phyloP scores from a whole-genome alignment of 2,888 invertebrate species.

The Pilophorus perplexus region DNA sequence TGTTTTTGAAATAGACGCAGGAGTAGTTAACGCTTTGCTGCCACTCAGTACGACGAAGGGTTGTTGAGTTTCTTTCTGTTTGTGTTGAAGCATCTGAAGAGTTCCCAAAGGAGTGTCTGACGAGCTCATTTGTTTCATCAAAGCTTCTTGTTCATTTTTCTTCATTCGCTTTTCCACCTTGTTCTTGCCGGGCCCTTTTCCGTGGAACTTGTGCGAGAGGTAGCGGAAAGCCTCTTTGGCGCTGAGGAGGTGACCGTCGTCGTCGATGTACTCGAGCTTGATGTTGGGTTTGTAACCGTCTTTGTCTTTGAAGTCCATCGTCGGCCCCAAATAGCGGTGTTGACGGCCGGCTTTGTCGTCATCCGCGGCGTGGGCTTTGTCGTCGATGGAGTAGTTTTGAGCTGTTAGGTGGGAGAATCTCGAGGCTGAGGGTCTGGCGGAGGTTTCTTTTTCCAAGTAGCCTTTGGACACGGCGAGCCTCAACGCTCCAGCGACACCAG shows the following conservation, averaged over 20 bases:
- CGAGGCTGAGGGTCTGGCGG: conserved; percentile 68
- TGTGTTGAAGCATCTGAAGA: conserved; percentile 87
- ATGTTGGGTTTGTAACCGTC: conserved; percentile 87
- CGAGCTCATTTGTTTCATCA: conserved; percentile 97
- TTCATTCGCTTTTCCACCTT: conserved; percentile 94
- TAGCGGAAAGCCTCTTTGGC: conserved; percentile 94
- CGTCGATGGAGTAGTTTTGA: conserved; percentile 76
- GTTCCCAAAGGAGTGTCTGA: conserved; percentile 97
- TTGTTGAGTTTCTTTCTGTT: conserved; percentile 91
- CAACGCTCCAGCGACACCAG: conserved; percentile 89
- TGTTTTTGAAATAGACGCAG: conserved; percentile 31
- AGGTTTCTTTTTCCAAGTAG: conserved; percentile 79
- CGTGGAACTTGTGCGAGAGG: conserved; percentile 97
- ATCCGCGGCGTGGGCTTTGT: conserved; percentile 69
- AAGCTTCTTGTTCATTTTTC: conserved; percentile 87
- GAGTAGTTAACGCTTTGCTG: conserved; percentile 59
- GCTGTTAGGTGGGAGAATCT: conserved; percentile 73
- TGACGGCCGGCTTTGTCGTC: conserved; percentile 74
- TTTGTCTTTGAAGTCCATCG: conserved; percentile 89
- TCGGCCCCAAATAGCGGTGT: conserved; percentile 76
- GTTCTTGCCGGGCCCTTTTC: conserved; percentile 98
- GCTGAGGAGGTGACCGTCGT: conserved; percentile 86
- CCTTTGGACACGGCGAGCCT: conserved; percentile 90
- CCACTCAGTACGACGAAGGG: conserved; percentile 92
- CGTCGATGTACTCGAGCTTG: conserved; percentile 95